A percentile compares a stretch with the other conserved stretches of the same genome.
These are phyloP conservation scores for Zeugodacus cucurbitae DNA, from an alignment of 1,140 invertebrate species.

Conservation along the genomic window DNA sequence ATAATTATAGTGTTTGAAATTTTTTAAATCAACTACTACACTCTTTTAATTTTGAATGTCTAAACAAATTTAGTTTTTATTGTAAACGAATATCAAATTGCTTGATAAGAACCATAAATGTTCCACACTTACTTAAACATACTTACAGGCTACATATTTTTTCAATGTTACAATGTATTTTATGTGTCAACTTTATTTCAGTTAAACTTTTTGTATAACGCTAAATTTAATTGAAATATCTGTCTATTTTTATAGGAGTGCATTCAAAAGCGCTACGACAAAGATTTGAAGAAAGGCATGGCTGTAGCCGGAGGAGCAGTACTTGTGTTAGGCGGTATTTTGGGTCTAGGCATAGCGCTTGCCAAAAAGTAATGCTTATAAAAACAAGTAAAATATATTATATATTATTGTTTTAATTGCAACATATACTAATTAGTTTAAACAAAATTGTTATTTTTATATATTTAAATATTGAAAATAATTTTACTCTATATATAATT, in stretches of 20 bases:
- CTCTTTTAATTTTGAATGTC: no score
- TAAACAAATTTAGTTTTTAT: no score
- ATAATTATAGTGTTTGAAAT: neutral
- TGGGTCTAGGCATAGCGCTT: conserved; percentile 83
- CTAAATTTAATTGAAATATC: no score
- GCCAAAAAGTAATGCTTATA: conserved; percentile 71
- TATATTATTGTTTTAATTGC: no score
- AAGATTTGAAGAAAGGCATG: conserved; percentile 89
- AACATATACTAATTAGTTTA: no score
- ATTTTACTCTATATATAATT: neutral
- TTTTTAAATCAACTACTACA: neutral
- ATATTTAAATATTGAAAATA: conserved; percentile 21
- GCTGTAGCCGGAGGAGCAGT: conserved; percentile 86
- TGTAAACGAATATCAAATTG: no score
- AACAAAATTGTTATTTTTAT: neutral
- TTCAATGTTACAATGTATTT: no score
- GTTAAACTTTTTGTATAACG: no score
- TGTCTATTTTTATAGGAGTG: conserved; percentile 73
- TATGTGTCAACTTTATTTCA: no score
- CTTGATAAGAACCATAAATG: no score
- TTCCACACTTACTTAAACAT: no score
- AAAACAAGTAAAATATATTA: conserved; percentile 22
- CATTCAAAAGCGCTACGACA: conserved; percentile 90
- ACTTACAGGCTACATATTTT: no score
- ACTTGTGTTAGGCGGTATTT: conserved; percentile 81